phyloP scores from a whole-genome alignment of 2,888 invertebrate genomes.

The Subacronicta megacephala region DNA sequence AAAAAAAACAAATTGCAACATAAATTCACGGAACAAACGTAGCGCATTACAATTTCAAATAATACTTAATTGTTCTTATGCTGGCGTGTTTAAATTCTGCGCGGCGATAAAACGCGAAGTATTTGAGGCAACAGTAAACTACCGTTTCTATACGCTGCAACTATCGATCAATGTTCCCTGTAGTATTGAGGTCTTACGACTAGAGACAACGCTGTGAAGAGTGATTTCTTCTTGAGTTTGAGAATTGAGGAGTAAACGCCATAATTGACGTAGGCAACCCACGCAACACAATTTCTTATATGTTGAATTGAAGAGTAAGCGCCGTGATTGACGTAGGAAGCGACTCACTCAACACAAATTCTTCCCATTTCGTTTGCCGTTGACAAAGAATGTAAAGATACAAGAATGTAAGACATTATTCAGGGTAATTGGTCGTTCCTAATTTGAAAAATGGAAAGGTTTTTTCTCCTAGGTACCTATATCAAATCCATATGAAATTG shows the following conservation, averaged over 20 bases:
- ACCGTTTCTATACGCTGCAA: slow-evolving; percentile 34
- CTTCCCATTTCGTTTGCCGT: no score
- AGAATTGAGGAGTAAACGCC: background rate
- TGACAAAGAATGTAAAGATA: no score
- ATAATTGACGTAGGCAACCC: background rate
- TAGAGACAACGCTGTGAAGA: background rate
- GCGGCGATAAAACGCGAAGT: slow-evolving; percentile 29
- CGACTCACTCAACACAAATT: no score
- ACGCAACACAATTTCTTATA: no score
- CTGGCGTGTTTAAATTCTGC: slow-evolving; percentile 36
- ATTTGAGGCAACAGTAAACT: slow-evolving; percentile 44
- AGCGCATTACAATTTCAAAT: slow-evolving; percentile 34
- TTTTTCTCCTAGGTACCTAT: no score
- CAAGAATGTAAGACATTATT: no score
- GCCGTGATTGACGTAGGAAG: no score
- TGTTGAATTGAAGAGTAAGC: no score
- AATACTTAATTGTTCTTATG: slow-evolving; percentile 45
- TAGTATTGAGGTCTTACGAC: slow-evolving; percentile 6
- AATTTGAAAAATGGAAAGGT: no score
- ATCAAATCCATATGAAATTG: no score
- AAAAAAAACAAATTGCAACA: slow-evolving; percentile 20
- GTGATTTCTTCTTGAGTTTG: background rate
- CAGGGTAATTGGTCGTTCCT: no score
- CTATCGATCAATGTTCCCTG: slow-evolving; percentile 48
- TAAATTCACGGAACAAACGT: slow-evolving; percentile 20